A percentile compares a stretch with the other conserved stretches of the same genome.
Evolutionary conservation across 2,113 vertebrate genomes (phyloP).

Genomic region (Electrona antarctica): DNA sequence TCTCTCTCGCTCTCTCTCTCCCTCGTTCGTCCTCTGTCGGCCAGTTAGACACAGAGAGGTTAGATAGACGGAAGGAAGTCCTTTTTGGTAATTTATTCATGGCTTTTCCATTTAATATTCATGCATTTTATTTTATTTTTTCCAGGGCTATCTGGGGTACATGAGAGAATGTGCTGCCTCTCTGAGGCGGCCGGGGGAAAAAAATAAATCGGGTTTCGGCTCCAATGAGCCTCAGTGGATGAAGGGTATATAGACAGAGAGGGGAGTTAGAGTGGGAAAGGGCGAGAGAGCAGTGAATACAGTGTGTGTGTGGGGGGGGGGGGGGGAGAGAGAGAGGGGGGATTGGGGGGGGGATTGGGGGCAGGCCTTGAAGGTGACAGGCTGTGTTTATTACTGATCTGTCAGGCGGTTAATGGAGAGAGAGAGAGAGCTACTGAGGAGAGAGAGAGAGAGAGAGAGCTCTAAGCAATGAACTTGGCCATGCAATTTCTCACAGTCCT

Average conservation of each 20-base stretch:
- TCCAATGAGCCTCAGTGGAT: conserved; percentile 76
- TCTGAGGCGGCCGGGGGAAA: conserved; percentile 65
- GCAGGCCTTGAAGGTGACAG: conserved; percentile 82
- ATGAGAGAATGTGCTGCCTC: conserved; percentile 75
- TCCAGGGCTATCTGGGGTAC: conserved; percentile 76
- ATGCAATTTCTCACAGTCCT: conserved; percentile 49
- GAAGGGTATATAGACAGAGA: conserved; percentile 41
- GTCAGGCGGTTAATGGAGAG: conserved; percentile 81
- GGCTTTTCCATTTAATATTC: conserved; percentile 80
- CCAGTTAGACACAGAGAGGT: conserved; percentile 59
- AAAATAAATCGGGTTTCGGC: conserved; percentile 77
- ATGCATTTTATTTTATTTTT: conserved; percentile 65
- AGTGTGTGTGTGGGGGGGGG: conserved; percentile 29
- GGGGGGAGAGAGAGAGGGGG: conserved; percentile 44
- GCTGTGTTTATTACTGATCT: conserved; percentile 85
- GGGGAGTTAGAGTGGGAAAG: conserved; percentile 44
- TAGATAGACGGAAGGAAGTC: conserved; percentile 66
- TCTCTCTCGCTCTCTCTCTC: conserved; percentile 4
- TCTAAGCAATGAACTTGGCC: conserved; percentile 60
- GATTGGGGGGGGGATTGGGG: conserved; percentile 73
- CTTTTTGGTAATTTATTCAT: conserved; percentile 81
- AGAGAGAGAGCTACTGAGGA: conserved; percentile 65
- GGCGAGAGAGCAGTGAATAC: neutral
- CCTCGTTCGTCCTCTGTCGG: conserved; percentile 58
- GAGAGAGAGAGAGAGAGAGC: conserved; percentile 50